A percentile compares a stretch with the other conserved stretches of the same genome.
These are phyloP conservation scores for Noctua janthina DNA, from an alignment of 2,888 invertebrate genomes.

Conservation along the genomic window DNA sequence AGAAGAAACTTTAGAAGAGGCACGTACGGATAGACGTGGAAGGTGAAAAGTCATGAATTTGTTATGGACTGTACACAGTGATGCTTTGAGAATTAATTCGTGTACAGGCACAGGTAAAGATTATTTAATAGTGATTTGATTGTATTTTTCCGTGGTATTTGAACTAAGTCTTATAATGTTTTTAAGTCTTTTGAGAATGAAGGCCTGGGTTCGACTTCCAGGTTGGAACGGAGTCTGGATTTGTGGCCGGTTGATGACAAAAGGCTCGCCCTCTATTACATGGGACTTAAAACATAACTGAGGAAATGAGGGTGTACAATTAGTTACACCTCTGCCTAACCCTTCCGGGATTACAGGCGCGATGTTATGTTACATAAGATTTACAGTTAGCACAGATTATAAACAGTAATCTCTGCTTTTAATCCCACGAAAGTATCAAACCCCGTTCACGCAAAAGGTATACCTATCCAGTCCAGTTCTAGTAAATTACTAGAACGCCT, in stretches of 20 bases:
- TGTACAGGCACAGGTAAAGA: not conserved
- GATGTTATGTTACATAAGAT: too few species aligned
- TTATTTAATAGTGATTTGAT: not conserved
- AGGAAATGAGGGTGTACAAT: too few species aligned
- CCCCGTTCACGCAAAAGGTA: conserved; percentile 20
- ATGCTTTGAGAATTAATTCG: conserved; percentile 17
- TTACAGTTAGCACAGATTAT: not conserved
- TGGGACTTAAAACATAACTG: too few species aligned
- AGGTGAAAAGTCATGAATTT: conserved; percentile 42
- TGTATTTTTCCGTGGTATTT: not conserved
- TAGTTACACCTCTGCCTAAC: too few species aligned
- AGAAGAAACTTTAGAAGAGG: conserved; percentile 21
- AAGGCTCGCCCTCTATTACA: too few species aligned
- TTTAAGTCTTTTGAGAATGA: too few species aligned
- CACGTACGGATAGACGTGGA: conserved; percentile 28
- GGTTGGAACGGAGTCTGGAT: too few species aligned
- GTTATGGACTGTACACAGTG: conserved; percentile 22
- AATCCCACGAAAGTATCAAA: not conserved
- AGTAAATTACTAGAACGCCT: conserved; percentile 40
- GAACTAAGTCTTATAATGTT: too few species aligned
- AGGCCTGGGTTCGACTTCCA: too few species aligned
- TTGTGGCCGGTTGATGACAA: too few species aligned
- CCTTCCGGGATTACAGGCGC: too few species aligned
- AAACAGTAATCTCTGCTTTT: not conserved
- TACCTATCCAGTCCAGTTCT: conserved; percentile 23